A percentile compares a stretch with the other conserved stretches of the same genome.
These are phyloP conservation scores for Osedax fenrisi DNA, from an alignment of 2,888 invertebrate species.

Conservation along the genomic window DNA sequence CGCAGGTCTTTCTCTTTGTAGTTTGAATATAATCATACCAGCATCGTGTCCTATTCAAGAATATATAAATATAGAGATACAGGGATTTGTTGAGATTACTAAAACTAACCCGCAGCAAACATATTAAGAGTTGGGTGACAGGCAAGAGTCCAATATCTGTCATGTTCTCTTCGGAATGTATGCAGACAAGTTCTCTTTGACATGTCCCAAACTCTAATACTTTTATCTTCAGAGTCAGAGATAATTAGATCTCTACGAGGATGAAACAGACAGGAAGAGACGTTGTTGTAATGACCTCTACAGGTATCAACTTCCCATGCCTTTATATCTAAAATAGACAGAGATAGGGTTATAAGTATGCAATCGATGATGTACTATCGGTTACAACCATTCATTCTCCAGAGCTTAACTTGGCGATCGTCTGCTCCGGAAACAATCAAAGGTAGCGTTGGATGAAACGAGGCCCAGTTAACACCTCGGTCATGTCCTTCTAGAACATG, in stretches of 20 bases:
- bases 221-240: conserved; percentile 93
- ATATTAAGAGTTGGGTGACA: conserved; percentile 86
- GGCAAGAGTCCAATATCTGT: conserved; percentile 90
- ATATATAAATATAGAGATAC: not conserved
- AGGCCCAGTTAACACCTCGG: conserved; percentile 95
- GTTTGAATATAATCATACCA: conserved; percentile 79
- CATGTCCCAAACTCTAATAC: conserved; percentile 97
- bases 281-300: conserved; percentile 98
- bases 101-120: conserved; percentile 75
- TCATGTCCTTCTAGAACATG: conserved; percentile 55
- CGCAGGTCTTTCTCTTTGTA: conserved; percentile 89
- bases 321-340: conserved; percentile 53
- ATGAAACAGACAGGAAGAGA: conserved; percentile 90
- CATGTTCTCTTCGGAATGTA: conserved; percentile 70
- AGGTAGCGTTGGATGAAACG: conserved; percentile 85
- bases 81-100: not conserved
- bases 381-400: conserved; percentile 98
- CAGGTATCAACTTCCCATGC: conserved; percentile 99
- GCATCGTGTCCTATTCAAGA: conserved; percentile 67
- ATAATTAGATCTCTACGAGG: conserved; percentile 88
- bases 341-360: not conserved
- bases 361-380: not conserved
- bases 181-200: conserved; percentile 51
- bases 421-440: conserved; percentile 95
- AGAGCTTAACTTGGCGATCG: conserved; percentile 88